Evolutionary conservation across 2,113 vertebrate genomes (phyloP).

Genomic region (Saimiri boliviensis): DNA sequence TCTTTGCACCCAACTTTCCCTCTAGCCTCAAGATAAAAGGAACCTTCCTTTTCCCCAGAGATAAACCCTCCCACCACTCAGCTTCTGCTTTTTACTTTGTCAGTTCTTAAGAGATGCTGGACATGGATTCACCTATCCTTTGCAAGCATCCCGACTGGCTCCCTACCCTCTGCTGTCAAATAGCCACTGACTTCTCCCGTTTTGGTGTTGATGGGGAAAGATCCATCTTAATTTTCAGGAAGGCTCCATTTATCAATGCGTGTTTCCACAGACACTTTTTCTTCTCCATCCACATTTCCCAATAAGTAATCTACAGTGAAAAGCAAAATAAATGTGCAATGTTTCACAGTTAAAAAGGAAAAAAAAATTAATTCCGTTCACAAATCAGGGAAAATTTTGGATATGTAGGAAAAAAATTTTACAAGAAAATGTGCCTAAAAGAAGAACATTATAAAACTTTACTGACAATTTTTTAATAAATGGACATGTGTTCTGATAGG

Average conservation of each 20-base stretch:
- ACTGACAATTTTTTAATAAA: neutral
- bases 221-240: neutral
- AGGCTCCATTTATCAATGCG: neutral
- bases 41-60: neutral
- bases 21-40: neutral
- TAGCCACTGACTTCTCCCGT: neutral
- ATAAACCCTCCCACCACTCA: neutral
- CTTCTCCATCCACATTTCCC: neutral
- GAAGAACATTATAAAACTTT: neutral
- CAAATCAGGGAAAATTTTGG: neutral
- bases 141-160: neutral
- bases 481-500: neutral
- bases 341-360: neutral
- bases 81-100: neutral
- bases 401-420: neutral
- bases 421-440: neutral
- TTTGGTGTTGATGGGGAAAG: neutral
- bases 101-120: neutral
- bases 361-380: neutral
- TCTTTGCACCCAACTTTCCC: neutral
- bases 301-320: neutral
- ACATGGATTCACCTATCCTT: neutral
- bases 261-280: slow-evolving; percentile 18
- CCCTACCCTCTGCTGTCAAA: neutral
- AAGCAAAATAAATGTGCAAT: neutral